Percentiles rank a stretch among this genome's conserved stretches.
Evolutionary conservation across 2,113 vertebrate genomes (phyloP).

Genomic region (Ginglymostoma cirratum): DNA sequence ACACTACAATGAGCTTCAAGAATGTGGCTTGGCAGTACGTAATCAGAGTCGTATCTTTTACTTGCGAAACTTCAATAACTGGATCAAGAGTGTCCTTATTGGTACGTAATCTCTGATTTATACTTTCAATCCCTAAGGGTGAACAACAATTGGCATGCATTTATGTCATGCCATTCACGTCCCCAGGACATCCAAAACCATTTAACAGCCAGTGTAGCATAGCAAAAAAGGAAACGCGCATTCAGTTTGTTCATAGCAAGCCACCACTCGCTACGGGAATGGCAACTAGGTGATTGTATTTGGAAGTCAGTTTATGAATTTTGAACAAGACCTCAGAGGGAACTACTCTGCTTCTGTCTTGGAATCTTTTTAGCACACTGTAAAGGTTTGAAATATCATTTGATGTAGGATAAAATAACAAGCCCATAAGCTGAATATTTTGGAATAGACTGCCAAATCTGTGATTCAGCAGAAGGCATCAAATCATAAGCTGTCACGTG

Average conservation of each 20-base stretch:
- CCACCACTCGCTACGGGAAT: neutral
- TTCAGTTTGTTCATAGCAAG: neutral
- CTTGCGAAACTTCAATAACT: constrained; percentile 97
- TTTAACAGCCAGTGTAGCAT: neutral
- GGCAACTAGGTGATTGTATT: neutral
- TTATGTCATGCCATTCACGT: neutral
- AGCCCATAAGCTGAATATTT: neutral
- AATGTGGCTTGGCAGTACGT: constrained; percentile 76
- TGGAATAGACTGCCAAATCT: neutral
- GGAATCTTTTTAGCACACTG: neutral
- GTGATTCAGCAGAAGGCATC: neutral
- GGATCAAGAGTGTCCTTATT: constrained; percentile 93
- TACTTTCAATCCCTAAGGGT: neutral
- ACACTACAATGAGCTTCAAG: constrained; percentile 88
- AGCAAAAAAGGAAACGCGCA: neutral
- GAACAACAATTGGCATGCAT: neutral
- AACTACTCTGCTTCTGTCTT: neutral
- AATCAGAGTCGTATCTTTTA: constrained; percentile 85
- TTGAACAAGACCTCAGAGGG: neutral
- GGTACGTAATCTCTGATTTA: constrained; percentile 56
- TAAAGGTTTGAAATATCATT: neutral
- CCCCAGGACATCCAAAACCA: neutral
- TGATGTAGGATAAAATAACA: neutral
- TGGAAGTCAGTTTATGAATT: neutral
- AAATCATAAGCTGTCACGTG: neutral